Conservation (phyloP, 2,113 vertebrate species). For the Lichenostomus cassidix region DNA sequence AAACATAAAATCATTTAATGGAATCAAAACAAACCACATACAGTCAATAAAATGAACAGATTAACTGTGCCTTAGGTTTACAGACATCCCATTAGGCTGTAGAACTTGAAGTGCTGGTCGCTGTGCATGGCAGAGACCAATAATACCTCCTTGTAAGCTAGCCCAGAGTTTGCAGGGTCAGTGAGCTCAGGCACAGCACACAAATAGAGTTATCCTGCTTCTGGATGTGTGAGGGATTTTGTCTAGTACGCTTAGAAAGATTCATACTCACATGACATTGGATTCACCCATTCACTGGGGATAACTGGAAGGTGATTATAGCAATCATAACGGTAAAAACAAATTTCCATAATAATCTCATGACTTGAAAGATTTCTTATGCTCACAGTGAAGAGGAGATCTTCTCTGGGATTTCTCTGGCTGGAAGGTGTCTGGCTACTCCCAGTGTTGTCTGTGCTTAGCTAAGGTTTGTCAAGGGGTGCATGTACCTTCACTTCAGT, state of each 20-base stretch:
- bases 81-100: neutral
- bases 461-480: neutral
- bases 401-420: neutral
- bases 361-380: neutral
- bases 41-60: conserved; percentile 14
- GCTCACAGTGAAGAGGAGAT: neutral
- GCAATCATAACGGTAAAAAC: neutral
- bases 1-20: conserved; percentile 53
- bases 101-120: neutral
- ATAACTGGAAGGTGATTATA: neutral
- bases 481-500: neutral
- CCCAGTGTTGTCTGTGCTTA: neutral
- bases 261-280: neutral
- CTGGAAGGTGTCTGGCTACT: neutral
- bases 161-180: neutral
- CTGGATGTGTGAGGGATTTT: neutral
- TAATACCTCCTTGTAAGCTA: neutral
- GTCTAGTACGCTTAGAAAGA: neutral
- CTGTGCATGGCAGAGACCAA: neutral
- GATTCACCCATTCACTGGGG: neutral
- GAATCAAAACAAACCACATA: neutral
- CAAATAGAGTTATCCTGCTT: neutral
- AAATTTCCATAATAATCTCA: neutral
- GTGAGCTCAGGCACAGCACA: neutral
- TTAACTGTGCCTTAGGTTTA: neutral